Conservation (phyloP, 2,888 invertebrate genomes). For the Morpho helenor region DNA sequence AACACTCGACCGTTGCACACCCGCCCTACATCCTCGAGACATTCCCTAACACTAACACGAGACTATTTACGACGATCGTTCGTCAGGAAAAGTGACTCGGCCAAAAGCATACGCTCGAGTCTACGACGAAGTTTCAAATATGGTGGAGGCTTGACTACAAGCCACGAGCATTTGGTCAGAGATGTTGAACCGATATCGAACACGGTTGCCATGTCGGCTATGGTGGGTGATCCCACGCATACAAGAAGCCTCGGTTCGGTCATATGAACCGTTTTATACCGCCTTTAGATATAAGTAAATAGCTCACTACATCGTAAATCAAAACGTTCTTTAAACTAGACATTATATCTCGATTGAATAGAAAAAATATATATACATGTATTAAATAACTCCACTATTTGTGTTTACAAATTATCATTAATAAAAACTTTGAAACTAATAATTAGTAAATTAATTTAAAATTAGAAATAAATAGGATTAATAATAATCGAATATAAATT, state of each 20-base stretch:
- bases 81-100: slow-evolving; percentile 63
- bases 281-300: slow-evolving; percentile 4
- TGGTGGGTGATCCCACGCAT: slow-evolving; percentile 48
- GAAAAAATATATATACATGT: too few relatives aligned
- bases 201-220: slow-evolving; percentile 69
- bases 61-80: slow-evolving; percentile 63
- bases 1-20: slow-evolving; percentile 17
- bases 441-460: too few relatives aligned
- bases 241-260: slow-evolving; percentile 59
- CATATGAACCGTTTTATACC: slow-evolving; percentile 41
- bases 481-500: not conserved
- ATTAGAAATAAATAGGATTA: too few relatives aligned
- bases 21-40: slow-evolving; percentile 46
- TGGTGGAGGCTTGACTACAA: slow-evolving; percentile 62
- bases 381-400: too few relatives aligned
- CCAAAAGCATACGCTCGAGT: slow-evolving; percentile 64
- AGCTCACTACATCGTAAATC: not conserved
- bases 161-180: slow-evolving; percentile 80
- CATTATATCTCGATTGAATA: too few relatives aligned
- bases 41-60: slow-evolving; percentile 54
- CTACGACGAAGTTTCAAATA: slow-evolving; percentile 64
- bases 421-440: too few relatives aligned
- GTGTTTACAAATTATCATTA: too few relatives aligned
- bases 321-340: too few relatives aligned
- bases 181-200: slow-evolving; percentile 80